phyloP scores from a whole-genome alignment of 2,113 vertebrate genomes.

The Cathartes aura region DNA sequence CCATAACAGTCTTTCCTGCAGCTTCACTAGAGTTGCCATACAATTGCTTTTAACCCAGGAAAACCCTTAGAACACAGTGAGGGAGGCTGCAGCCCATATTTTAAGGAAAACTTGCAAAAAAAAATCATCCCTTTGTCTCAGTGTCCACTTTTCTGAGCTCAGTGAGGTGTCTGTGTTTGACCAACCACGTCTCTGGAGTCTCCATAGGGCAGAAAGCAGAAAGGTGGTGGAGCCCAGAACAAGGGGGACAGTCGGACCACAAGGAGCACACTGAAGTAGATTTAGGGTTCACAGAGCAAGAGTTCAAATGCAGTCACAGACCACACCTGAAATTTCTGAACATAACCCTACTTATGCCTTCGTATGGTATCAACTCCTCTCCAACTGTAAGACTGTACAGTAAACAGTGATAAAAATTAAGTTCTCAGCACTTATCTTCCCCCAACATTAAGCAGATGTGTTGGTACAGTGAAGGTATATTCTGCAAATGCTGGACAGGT shows the following conservation, averaged over 20 bases:
- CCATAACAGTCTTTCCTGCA: neutral
- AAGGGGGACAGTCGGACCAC: accelerated
- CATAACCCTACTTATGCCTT: neutral
- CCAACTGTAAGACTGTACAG: neutral
- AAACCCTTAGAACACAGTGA: neutral
- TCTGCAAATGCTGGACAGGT: neutral
- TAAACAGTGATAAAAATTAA: neutral
- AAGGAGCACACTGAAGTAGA: neutral
- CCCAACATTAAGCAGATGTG: neutral
- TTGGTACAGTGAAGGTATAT: neutral
- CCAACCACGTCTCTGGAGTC: neutral
- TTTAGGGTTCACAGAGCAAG: neutral
- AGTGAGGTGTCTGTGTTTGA: neutral
- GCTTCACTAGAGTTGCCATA: neutral
- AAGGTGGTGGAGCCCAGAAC: neutral
- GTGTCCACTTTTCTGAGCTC: neutral
- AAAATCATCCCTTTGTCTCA: neutral
- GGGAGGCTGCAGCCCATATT: neutral
- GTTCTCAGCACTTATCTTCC: neutral
- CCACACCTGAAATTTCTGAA: neutral
- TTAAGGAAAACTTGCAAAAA: neutral
- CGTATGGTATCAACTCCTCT: neutral
- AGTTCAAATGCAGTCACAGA: neutral
- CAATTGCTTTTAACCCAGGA: neutral
- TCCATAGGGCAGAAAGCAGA: neutral